Base-by-base conservation (phyloP, 2,113 vertebrate genomes). In the Chaetura pelagica region DNA sequence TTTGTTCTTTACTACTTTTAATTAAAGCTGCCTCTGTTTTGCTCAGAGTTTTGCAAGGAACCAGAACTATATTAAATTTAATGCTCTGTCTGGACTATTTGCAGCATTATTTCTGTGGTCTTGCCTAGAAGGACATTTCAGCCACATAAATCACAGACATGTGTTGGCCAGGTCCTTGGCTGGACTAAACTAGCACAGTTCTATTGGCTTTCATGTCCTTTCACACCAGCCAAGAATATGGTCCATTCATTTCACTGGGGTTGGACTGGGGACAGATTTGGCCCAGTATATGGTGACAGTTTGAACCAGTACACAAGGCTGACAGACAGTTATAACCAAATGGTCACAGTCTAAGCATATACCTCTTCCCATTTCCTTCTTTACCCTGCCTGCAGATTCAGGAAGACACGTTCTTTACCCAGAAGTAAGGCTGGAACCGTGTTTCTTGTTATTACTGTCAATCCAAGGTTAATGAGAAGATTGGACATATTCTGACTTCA, bases 231-330 rank as follows among this genome's bases (percentile, higher is more conserved):
- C 9, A 32, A 93, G 90, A 92, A 29, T 81, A 67, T 57, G 93
- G 93, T 93, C 92, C 87, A 9, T 90, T 93, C 86, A 94, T 94
- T 95, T 96, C 94, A 96, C 57, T 88, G 69, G 49, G 42, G 46
- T 52, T 90, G 80, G 86, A 58, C 81, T 90, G 44, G 78, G 80
- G 42, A 38, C 0, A 0, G 55, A 57, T 94, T 91, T 93, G 91
- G 72, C 77, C 81, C 90, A 19, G 51, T 75, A 23, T 23, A 5
- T 2, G 19, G 63, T 83, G 79, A 52, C 83, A 75, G 81, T 16
- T 49, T 30, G 44, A 93, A 79, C 40, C 63, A 38, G 67, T 85
- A 84, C 88, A 35, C 66, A 26, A 80, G 80, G 92, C 79, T 87
- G 83, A 32, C 67, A 9, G 77, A 82, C 66, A 69, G 49, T 48